phyloP scores from a whole-genome alignment of 2,888 invertebrate genomes.

The Plemyria rubiginata region DNA sequence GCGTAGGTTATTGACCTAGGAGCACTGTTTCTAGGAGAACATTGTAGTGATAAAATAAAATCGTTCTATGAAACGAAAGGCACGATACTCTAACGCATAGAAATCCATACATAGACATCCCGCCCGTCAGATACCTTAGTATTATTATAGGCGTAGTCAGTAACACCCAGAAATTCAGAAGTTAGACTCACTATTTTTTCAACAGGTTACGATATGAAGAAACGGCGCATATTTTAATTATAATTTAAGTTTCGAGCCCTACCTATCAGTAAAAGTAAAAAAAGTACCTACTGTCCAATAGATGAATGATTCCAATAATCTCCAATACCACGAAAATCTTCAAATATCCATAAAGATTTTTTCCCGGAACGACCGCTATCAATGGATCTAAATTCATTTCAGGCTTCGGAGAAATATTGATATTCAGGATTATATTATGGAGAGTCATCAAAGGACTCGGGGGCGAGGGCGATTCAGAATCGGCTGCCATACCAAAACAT shows the following conservation, averaged over 20 bases:
- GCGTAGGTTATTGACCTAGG: slow-evolving; percentile 28
- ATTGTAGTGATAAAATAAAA: background rate
- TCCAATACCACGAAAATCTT: slow-evolving; percentile 19
- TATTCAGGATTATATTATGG: slow-evolving; percentile 32
- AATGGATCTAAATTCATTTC: slow-evolving; percentile 35
- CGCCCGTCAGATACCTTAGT: no score
- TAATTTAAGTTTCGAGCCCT: no score
- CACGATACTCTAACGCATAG: no score
- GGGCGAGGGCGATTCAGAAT: slow-evolving; percentile 1
- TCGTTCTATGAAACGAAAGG: background rate
- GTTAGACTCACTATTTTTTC: background rate
- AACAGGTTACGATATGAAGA: no score
- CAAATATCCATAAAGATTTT: slow-evolving; percentile 1
- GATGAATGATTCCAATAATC: slow-evolving; percentile 8
- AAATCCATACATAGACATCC: no score
- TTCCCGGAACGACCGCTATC: slow-evolving; percentile 15
- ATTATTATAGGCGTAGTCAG: no score
- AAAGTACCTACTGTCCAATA: background rate
- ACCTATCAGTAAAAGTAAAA: no score
- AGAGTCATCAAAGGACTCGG: slow-evolving; percentile 23
- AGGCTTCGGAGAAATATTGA: slow-evolving; percentile 32
- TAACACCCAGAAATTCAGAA: no score
- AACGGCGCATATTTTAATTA: no score
- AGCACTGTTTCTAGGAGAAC: slow-evolving; percentile 9
- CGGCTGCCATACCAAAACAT: background rate